These are phyloP conservation scores for Drosophila sp. DNA, from an alignment of 1,140 invertebrate species.

Conservation along the genomic window DNA sequence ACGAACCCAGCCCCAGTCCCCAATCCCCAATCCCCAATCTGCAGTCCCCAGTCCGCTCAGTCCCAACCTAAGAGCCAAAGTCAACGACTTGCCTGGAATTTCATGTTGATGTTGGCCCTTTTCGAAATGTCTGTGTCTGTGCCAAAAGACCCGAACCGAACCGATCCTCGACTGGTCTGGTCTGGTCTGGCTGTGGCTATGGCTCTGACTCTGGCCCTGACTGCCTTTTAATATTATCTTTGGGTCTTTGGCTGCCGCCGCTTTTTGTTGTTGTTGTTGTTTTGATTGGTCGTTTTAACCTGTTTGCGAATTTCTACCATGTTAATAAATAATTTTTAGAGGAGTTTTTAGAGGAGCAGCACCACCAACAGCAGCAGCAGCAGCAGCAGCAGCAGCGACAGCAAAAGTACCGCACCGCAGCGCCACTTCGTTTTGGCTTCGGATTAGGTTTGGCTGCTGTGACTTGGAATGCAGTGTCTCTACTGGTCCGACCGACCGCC, in stretches of 20 bases:
- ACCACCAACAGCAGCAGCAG: neutral
- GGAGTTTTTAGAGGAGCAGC: constrained; percentile 59
- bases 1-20: constrained; percentile 24
- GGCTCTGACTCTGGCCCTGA: constrained; percentile 53
- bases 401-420: constrained; percentile 71
- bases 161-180: neutral
- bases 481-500: constrained; percentile 20
- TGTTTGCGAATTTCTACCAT: constrained; percentile 81
- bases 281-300: constrained; percentile 80
- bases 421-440: constrained; percentile 31
- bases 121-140: constrained; percentile 58
- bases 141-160: constrained; percentile 11
- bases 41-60: neutral
- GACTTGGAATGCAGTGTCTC: constrained; percentile 53
- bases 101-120: constrained; percentile 81
- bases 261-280: constrained; percentile 61
- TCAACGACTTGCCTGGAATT: constrained; percentile 79
- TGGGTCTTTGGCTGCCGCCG: constrained; percentile 75
- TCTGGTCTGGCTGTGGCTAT: constrained; percentile 57
- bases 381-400: constrained; percentile 33
- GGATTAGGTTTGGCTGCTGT: constrained; percentile 60
- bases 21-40: neutral
- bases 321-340: constrained; percentile 82
- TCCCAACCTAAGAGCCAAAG: constrained; percentile 44
- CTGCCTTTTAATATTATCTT: constrained; percentile 81